Base-by-base conservation (phyloP, 2,113 vertebrate species). In the Boulengeromyrus knoepffleri region DNA sequence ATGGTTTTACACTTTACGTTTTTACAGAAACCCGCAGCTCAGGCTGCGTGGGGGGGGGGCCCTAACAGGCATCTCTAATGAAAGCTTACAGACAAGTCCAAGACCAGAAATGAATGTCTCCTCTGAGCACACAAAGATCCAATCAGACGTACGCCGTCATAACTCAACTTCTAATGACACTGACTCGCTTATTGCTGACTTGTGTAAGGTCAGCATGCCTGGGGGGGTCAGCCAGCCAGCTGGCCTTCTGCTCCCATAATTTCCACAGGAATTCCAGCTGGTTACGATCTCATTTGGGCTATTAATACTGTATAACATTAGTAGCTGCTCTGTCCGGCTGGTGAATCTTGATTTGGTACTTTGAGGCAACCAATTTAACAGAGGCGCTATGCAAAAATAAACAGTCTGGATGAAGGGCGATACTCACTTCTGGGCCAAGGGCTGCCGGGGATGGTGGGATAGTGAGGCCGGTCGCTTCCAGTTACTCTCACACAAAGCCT, bases 391-490 rank as follows among this genome's bases (percentile, higher is more conserved):
- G 17, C 17, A 42, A 80, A 77, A 80, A 80, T 42, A 80, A 80
- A 42, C 17, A 19, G 74, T 80, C 74, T 6, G 2, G 85, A 9
- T 87, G 17, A 56, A 87, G 85, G 36, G 13, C 3, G 2, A 56
- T 87, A 87, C 85, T 87, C 49, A 87, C 85, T 36, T 49, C n/a
- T 56, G 85, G 46, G 84, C 47, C 84, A 86, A n/a, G 8, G 46
- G 21, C 83, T 46, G 42, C 45, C 21, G 19, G 6, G 85, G n/a
- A 12, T 31, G 24, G n/a, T 52, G 49, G 47, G 85, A 52, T 36
- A 50, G 42, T 12, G 84, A 46, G 42, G 7, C 84, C 2, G n/a
- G 85, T 6, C 27, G 85, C 85, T 52, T n/a, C 19, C 46, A 86
- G 85, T 27, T 53, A 49, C 27, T 87, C 50, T 36, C 49, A 19